Conservation (phyloP, 1,140 invertebrate species). For the Tigriopus japonicus region DNA sequence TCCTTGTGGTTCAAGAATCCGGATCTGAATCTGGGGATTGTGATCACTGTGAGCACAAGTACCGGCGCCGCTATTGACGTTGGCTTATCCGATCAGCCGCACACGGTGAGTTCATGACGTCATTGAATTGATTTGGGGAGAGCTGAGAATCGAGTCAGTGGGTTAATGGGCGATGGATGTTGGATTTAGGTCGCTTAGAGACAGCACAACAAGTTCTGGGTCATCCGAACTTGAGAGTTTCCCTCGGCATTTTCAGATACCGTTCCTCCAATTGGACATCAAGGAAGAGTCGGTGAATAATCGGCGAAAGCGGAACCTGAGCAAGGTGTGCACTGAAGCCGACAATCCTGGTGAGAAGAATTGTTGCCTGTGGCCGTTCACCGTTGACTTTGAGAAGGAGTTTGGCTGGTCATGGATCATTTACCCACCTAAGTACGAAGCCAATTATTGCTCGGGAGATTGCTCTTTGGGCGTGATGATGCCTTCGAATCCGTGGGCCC, state of each 20-base stretch:
- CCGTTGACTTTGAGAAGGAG: constrained; percentile 1
- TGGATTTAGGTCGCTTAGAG: no score
- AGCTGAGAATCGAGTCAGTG: no score
- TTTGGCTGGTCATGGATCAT: not conserved
- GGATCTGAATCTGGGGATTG: not conserved
- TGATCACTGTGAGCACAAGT: not conserved
- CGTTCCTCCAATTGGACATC: not conserved
- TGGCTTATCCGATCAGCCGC: no score
- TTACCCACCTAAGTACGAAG: not conserved
- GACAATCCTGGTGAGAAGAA: not conserved
- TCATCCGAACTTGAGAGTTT: no score
- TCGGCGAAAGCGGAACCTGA: not conserved
- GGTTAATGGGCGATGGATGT: no score
- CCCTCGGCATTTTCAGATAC: not conserved
- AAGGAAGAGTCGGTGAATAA: not conserved
- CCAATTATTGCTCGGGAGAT: not conserved
- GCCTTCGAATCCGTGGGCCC: not conserved
- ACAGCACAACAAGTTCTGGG: no score
- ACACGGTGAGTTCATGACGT: no score
- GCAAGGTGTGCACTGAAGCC: not conserved
- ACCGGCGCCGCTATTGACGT: not conserved
- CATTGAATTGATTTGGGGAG: no score
- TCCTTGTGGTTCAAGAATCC: not conserved
- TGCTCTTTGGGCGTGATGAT: not conserved
- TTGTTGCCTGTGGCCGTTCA: not conserved